Base-by-base conservation (phyloP, 2,113 vertebrate species). In the Tapirus terrestris region DNA sequence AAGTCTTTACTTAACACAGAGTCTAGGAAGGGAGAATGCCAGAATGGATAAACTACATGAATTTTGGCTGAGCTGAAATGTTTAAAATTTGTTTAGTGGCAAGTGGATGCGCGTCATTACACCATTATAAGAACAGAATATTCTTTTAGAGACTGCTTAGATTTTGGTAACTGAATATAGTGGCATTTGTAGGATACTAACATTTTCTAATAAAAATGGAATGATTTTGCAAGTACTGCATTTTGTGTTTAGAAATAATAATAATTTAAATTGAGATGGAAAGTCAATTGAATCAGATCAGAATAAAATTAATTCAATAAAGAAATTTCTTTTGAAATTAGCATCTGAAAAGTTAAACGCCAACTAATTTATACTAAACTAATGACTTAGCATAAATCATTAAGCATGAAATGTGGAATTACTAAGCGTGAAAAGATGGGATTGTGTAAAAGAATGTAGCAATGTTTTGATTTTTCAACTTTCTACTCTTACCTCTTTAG, bases 271-370 rank as follows among this genome's bases (percentile, higher is more conserved):
- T 51, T 67, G 72, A 75, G 36, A 48, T 80, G 51, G 63, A 73
- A 88, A 84, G 80, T 81, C 61, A 89, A 84, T 84, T 79, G 43
- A 91, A 94, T 88, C 11, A 48, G 36, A 92, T 51, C 23, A 90
- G 94, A 90, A 68, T 88, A 89, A 91, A 94, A 89, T 91, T 82
- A 95, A 85, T 89, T 48, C 8, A 51, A 82, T 83, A 80, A 96
- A 81, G 90, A 87, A 29, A 68, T 91, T 89, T 92, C 43, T 90
- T 76, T 79, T 56, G n/a, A 80, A 95, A 76, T 92, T 83, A 48
- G 17, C 51, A 91, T 73, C 17, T 4, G 80, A 48, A 79, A 81
- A 81, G 53, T 79, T 92, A n/a, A n/a, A n/a, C n/a, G n/a, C n/a
- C n/a, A n/a, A n/a, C n/a, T n/a, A n/a, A n/a, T n/a, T 85, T 87